Evolutionary conservation across 1,140 invertebrate species (phyloP).

Genomic region (Hermetia illucens): DNA sequence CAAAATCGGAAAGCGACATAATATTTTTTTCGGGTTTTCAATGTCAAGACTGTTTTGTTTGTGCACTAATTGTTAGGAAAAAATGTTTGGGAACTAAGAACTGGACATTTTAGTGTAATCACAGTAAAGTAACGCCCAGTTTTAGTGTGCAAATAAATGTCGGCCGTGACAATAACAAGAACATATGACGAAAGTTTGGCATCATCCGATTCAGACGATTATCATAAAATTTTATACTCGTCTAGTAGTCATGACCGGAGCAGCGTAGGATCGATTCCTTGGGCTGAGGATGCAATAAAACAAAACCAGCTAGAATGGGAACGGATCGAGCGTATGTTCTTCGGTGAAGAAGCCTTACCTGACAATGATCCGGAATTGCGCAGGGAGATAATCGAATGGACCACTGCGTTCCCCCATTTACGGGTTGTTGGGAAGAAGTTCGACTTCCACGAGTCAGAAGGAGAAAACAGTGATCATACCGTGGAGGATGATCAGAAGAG

Average conservation of each 20-base stretch:
- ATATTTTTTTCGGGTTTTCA: too few relatives aligned
- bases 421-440: conserved; percentile 4
- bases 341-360: conserved; percentile 16
- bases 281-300: conserved; percentile 29
- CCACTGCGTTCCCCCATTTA: conserved; percentile 17
- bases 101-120: too few relatives aligned
- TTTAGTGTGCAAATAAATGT: too few relatives aligned
- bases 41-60: neutral
- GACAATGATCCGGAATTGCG: conserved; percentile 19
- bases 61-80: too few relatives aligned
- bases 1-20: too few relatives aligned
- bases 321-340: conserved; percentile 21
- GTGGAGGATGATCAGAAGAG: conserved; percentile 14
- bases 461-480: conserved; percentile 7
- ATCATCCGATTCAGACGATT: conserved; percentile 19
- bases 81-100: too few relatives aligned
- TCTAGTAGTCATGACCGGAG: conserved; percentile 27
- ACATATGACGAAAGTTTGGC: too few relatives aligned
- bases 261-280: conserved; percentile 26
- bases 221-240: conserved; percentile 25
- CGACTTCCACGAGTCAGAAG: neutral
- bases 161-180: too few relatives aligned
- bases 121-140: too few relatives aligned
- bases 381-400: conserved; percentile 26
- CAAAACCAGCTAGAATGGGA: conserved; percentile 28